Base-by-base conservation (phyloP, 2,888 invertebrate species). In the Zeuzera pyrina region DNA sequence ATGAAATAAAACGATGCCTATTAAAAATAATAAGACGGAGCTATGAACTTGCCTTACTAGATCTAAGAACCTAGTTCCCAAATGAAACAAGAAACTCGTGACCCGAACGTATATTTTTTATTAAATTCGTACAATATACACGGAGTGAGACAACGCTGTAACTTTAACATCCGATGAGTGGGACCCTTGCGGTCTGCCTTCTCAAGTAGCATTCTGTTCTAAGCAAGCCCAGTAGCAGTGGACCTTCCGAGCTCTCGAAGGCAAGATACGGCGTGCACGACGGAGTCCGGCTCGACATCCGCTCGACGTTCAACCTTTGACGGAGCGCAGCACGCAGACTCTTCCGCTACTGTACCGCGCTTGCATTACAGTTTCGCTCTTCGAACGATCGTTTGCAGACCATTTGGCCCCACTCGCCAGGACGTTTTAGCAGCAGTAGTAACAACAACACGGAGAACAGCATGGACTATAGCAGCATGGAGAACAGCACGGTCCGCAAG, bases 251-350 rank as follows among this genome's bases (percentile, higher is more conserved):
- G 19, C 19, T 19, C 19, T 19, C 1, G 19, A 8, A 19, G 19
- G 19, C 6, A n/a, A 29, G 11, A 1, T 19, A 26, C 30, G 31
- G 31, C 31, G 34, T 34, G 31, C 35, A 30, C 31, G 33, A 37
- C 39, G 35, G 42, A 42, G 42, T 26, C 29, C 22, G 25, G 36
- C 38, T 36, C 39, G 14, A 36, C 14, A 24, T 15, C 28, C 7
- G 12, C 10, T 14, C 15, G 15, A 28, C 12, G 15, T 11, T 11
- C 15, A 28, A 10, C 6, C 28, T 11, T 14, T 11, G 11, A 28
- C 26, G 16, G 21, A 19, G 27, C 21, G 25, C 21, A 21, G 27
- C 21, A 5, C 26, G 21, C 13, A 2, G 14, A 8, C 19, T 27
- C 32, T 25, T 15, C n/a, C 27, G 27, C 11, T 16, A 12, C 10